phyloP scores from a whole-genome alignment of 2,113 vertebrate genomes.

The Pluvianellus socialis region DNA sequence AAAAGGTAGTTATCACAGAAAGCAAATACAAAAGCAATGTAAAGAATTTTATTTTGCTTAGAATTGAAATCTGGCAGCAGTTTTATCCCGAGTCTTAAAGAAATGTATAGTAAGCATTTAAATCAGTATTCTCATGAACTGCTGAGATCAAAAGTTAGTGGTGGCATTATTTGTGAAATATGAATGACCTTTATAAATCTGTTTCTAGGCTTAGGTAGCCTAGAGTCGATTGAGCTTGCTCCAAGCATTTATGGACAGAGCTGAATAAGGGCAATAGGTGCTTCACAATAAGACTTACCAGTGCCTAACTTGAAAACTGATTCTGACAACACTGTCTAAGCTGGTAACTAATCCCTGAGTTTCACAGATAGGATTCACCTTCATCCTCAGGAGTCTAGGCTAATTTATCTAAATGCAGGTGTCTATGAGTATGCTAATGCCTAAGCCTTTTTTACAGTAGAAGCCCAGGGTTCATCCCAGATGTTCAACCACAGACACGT shows the following conservation, averaged over 20 bases:
- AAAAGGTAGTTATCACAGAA: conserved; percentile 44
- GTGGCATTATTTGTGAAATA: neutral
- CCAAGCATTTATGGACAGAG: neutral
- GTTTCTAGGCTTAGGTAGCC: neutral
- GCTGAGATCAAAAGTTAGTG: neutral
- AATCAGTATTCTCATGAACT: neutral
- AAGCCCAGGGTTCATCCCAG: neutral
- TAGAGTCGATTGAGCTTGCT: neutral
- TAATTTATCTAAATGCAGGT: neutral
- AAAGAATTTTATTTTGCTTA: conserved; percentile 58
- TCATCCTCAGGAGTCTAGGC: neutral
- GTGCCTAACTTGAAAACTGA: neutral
- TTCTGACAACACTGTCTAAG: neutral
- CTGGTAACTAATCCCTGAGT: neutral
- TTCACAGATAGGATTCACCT: neutral
- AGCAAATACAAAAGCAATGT: conserved; percentile 35
- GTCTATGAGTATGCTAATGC: neutral
- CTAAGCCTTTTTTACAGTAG: neutral
- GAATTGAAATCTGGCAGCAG: conserved; percentile 43
- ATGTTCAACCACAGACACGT: neutral
- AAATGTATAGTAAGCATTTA: neutral
- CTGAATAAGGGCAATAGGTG: neutral
- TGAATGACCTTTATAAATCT: neutral
- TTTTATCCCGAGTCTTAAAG: conserved; percentile 25
- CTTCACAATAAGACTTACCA: neutral